phyloP scores from a whole-genome alignment of 2,113 vertebrate species.

The Dromaius novaehollandiae region DNA sequence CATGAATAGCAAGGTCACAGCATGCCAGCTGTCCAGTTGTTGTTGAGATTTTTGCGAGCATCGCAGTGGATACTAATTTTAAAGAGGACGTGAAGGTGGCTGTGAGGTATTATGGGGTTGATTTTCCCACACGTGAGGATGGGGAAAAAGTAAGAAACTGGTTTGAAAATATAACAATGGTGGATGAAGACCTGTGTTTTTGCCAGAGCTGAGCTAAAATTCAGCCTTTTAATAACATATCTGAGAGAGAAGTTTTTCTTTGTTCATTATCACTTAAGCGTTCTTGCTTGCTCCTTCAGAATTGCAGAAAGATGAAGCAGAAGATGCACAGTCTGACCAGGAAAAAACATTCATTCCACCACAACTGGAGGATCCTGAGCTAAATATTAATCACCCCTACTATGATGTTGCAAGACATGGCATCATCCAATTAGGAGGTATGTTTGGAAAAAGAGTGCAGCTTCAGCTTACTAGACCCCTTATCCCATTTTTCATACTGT shows the following conservation, averaged over 20 bases:
- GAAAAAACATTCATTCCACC: background rate
- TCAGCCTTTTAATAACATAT: background rate
- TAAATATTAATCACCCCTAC: slow-evolving; percentile 80
- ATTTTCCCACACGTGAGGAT: background rate
- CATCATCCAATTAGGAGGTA: slow-evolving; percentile 88
- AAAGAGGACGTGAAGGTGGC: background rate
- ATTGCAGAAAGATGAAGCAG: slow-evolving; percentile 76
- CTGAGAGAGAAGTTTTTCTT: background rate
- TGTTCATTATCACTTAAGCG: background rate
- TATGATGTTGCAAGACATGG: slow-evolving; percentile 88
- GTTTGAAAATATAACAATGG: background rate
- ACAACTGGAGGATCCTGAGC: background rate
- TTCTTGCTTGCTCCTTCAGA: slow-evolving; percentile 57
- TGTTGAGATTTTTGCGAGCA: background rate
- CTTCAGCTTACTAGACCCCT: background rate
- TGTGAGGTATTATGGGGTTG: background rate
- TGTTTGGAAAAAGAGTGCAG: background rate
- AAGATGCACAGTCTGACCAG: background rate
- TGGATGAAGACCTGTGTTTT: background rate
- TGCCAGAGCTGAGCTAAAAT: background rate
- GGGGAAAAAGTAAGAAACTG: background rate
- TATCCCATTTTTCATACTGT: background rate
- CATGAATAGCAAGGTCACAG: background rate
- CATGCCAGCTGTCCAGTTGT: background rate
- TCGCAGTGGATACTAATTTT: background rate